Evolutionary conservation across 2,888 invertebrate genomes (phyloP).

Genomic region (Falcaria lacertinaria): DNA sequence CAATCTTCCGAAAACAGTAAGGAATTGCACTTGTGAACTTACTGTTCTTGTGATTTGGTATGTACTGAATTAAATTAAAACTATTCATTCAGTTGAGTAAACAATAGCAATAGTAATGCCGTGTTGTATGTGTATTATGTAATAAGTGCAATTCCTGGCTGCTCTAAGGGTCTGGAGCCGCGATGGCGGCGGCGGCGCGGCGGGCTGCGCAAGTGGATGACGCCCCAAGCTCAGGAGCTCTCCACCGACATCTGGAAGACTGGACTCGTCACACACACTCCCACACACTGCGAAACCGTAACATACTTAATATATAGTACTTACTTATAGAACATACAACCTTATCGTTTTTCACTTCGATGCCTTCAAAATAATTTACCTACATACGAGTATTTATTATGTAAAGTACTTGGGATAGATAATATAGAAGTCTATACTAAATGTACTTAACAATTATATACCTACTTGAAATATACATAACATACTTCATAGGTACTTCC

Average conservation of each 20-base stretch:
- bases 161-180: conserved; percentile 40
- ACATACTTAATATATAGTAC: conserved; percentile 14
- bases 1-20: conserved; percentile 29
- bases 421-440: too few relatives aligned
- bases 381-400: too few relatives aligned
- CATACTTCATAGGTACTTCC: too few relatives aligned
- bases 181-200: conserved; percentile 30
- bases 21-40: conserved; percentile 53
- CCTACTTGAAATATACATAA: too few relatives aligned
- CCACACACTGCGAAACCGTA: conserved; percentile 27
- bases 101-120: conserved; percentile 1
- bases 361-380: too few relatives aligned
- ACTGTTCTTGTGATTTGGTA: neutral
- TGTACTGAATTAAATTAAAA: too few relatives aligned
- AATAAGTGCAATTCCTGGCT: conserved; percentile 61
- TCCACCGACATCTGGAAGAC: conserved; percentile 47
- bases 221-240: conserved; percentile 56
- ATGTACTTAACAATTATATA: too few relatives aligned
- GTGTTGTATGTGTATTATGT: conserved; percentile 1
- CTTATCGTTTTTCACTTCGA: too few relatives aligned
- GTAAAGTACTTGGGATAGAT: too few relatives aligned
- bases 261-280: conserved; percentile 27
- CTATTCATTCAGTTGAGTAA: too few relatives aligned
- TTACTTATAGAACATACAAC: neutral
- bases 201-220: conserved; percentile 54